A percentile compares a stretch with the other conserved stretches of the same genome.
These are phyloP conservation scores for Oncorhynchus masou DNA, from an alignment of 2,113 vertebrate species.

Conservation along the genomic window DNA sequence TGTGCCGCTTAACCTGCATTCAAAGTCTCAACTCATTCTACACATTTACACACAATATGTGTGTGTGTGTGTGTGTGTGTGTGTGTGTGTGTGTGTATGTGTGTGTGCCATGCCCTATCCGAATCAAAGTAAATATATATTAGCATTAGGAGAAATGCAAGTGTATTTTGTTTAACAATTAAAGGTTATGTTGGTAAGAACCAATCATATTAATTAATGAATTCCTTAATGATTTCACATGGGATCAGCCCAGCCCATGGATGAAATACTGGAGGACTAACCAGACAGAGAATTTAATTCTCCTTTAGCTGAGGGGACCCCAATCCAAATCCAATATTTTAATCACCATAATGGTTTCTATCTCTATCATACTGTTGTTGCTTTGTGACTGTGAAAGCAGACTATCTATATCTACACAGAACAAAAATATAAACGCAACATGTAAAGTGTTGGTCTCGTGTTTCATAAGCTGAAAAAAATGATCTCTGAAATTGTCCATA, in stretches of 20 bases:
- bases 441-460: too few relatives aligned
- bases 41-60: neutral
- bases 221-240: neutral
- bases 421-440: neutral
- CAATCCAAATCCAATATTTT: conserved; percentile 33
- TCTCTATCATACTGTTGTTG: neutral
- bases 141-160: neutral
- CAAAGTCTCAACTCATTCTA: conserved; percentile 8
- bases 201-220: too few relatives aligned
- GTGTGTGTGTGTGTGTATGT: neutral
- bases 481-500: too few relatives aligned
- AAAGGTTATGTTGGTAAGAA: too few relatives aligned
- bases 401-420: neutral
- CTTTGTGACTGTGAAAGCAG: neutral
- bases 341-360: conserved; percentile 42
- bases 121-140: neutral
- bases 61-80: neutral
- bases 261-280: neutral
- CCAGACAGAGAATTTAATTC: conserved; percentile 9
- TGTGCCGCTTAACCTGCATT: neutral
- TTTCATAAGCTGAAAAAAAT: too few relatives aligned
- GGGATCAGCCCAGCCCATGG: neutral
- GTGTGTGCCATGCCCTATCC: neutral
- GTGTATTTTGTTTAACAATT: neutral
- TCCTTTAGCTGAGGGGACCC: neutral